Evolutionary conservation across 2,888 invertebrate genomes (phyloP).

Genomic region (Alentia gelatinosa): DNA sequence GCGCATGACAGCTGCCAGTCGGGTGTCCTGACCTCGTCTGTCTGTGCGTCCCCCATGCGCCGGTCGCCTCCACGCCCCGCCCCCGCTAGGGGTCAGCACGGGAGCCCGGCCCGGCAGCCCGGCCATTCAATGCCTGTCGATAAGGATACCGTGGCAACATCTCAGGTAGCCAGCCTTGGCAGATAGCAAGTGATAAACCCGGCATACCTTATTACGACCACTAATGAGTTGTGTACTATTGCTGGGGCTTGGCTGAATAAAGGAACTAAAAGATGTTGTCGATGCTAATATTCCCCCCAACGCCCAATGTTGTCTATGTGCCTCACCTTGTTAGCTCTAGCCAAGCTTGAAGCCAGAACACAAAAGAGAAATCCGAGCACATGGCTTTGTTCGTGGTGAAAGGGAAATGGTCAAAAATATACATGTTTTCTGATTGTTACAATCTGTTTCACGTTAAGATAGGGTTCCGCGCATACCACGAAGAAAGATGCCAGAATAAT

Average conservation of each 20-base stretch:
- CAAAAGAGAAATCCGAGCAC: background rate
- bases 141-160: constrained; percentile 27
- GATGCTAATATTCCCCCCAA: background rate
- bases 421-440: too few relatives aligned
- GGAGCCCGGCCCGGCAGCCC: background rate
- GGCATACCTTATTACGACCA: background rate
- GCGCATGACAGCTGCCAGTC: constrained; percentile 49
- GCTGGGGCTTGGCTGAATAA: background rate
- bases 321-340: background rate
- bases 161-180: background rate
- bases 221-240: constrained; percentile 29
- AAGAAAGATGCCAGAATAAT: too few relatives aligned
- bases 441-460: too few relatives aligned
- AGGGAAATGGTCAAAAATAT: too few relatives aligned
- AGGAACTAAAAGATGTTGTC: background rate
- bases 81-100: background rate
- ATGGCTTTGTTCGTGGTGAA: background rate
- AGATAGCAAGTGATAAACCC: background rate
- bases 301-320: too few relatives aligned
- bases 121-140: constrained; percentile 10
- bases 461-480: too few relatives aligned
- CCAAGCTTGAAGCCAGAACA: background rate
- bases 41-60: background rate
- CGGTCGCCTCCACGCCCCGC: background rate
- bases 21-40: constrained; percentile 15